phyloP scores from a whole-genome alignment of 2,797 vertebrate species.

The Phrynocephalus vlangalii region DNA sequence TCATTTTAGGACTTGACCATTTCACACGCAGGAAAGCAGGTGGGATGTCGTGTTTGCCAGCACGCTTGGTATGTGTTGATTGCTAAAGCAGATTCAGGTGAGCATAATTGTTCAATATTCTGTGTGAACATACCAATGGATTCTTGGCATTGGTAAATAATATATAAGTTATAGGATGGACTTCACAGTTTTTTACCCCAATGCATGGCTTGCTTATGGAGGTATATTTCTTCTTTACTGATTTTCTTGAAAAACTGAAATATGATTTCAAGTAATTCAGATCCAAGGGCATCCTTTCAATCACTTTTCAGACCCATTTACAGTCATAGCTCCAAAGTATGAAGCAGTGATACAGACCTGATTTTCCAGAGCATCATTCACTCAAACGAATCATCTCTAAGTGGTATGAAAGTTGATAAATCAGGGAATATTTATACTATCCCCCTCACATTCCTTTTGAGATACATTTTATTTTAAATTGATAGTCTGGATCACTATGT shows the following conservation, averaged over 20 bases:
- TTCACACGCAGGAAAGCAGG: neutral
- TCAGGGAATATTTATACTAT: neutral
- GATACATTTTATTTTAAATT: neutral
- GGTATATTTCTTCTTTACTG: neutral
- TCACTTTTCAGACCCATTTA: neutral
- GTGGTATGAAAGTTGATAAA: neutral
- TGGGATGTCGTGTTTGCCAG: neutral
- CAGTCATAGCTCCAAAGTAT: neutral
- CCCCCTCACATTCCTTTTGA: no score
- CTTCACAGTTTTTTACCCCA: neutral
- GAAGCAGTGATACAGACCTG: neutral
- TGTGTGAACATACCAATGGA: neutral
- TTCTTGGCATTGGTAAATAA: constrained; percentile 1
- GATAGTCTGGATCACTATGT: neutral
- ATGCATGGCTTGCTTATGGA: neutral
- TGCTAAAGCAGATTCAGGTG: neutral
- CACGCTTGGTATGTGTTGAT: neutral
- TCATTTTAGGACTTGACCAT: neutral
- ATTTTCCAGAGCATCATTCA: neutral
- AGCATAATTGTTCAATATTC: neutral
- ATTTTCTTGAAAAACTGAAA: neutral
- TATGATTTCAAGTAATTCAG: neutral
- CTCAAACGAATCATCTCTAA: neutral
- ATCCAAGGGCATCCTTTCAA: neutral
- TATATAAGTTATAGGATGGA: neutral